phyloP scores from a whole-genome alignment of 1,140 invertebrate species.

The Aplysia californica region DNA sequence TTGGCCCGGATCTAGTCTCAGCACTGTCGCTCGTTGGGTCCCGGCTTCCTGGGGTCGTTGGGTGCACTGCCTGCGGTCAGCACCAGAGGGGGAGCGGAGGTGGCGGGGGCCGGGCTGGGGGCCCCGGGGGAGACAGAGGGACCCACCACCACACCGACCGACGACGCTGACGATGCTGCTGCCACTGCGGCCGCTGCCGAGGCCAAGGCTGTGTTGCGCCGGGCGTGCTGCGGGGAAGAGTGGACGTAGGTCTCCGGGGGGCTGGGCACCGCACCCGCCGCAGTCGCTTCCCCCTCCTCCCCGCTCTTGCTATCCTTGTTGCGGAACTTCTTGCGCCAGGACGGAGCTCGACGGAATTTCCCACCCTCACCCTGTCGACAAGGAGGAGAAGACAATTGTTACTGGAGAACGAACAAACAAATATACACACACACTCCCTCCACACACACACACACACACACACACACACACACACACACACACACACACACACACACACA shows the following conservation, averaged over 20 bases:
- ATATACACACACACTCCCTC: no score
- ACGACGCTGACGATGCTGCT: no score
- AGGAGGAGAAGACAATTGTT: conserved; percentile 5
- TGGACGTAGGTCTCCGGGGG: conserved; percentile 2
- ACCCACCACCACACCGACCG: no score
- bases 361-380: conserved; percentile 60
- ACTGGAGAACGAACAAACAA: no score
- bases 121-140: neutral
- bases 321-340: conserved; percentile 65
- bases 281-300: conserved; percentile 41
- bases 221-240: conserved; percentile 34
- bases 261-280: conserved; percentile 29
- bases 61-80: no score
- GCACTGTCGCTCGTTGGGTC: conserved; percentile 11
- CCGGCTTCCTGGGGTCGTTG: neutral
- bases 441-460: no score
- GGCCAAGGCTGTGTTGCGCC: conserved; percentile 24
- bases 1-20: neutral
- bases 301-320: conserved; percentile 56
- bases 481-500: no score
- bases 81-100: neutral
- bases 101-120: neutral
- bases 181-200: conserved; percentile 17
- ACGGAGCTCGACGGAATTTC: conserved; percentile 61
- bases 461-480: no score